Percentiles rank a stretch among this genome's conserved stretches.
phyloP scores from a whole-genome alignment of 2,888 invertebrate genomes.

The Luperina nickerlii region DNA sequence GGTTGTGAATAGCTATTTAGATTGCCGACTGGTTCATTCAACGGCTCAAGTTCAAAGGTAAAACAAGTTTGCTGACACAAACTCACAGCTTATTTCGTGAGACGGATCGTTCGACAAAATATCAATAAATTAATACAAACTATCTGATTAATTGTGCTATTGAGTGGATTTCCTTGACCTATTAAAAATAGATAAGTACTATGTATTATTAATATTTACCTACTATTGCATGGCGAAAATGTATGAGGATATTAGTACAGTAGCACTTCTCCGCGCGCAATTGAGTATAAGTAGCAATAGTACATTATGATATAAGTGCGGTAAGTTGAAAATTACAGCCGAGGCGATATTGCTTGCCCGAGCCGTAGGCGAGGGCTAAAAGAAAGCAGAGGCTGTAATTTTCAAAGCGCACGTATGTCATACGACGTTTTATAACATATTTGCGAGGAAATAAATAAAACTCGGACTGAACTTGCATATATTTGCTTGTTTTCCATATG shows the following conservation, averaged over 20 bases:
- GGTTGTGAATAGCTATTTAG: neutral
- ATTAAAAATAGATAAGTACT: slow-evolving; percentile 6
- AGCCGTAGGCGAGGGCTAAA: no score
- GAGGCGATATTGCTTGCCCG: no score
- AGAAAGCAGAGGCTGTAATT: no score
- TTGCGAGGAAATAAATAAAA: no score
- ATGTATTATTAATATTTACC: slow-evolving; percentile 10
- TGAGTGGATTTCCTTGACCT: slow-evolving; percentile 45
- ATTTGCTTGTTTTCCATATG: no score
- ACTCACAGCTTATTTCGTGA: slow-evolving; percentile 18
- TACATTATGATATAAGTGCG: no score
- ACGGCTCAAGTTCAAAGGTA: slow-evolving; percentile 22
- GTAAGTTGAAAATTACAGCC: no score
- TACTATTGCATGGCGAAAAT: slow-evolving; percentile 5
- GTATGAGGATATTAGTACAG: neutral
- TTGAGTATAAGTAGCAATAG: no score
- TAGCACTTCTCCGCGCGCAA: neutral
- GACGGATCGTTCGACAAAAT: slow-evolving; percentile 4
- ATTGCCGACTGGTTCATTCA: neutral
- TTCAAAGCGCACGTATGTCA: no score
- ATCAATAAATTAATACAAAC: slow-evolving; percentile 30
- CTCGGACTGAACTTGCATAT: no score
- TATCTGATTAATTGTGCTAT: slow-evolving; percentile 16
- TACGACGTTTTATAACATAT: no score
- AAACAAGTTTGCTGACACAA: slow-evolving; percentile 5